Evolutionary conservation across 2,888 invertebrate species (phyloP).

Genomic region (Bellardia bayeri): DNA sequence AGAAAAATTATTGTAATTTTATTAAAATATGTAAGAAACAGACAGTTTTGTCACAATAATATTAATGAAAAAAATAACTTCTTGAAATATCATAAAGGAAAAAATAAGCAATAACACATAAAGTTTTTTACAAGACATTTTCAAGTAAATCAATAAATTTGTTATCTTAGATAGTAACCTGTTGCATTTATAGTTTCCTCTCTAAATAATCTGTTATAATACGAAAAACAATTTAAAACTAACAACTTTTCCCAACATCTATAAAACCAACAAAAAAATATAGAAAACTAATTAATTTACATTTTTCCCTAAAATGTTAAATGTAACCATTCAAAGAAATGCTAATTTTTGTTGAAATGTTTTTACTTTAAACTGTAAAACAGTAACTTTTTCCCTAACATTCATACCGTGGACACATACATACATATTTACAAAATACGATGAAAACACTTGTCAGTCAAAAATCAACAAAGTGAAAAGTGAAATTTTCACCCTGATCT

Average conservation of each 20-base stretch:
- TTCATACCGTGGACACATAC: neutral
- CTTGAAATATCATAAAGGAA: too few species aligned
- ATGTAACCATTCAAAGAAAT: neutral
- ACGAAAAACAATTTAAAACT: too few species aligned
- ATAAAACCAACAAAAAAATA: neutral
- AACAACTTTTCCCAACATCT: neutral
- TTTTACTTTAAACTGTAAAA: neutral
- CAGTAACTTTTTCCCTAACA: neutral
- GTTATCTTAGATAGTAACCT: too few species aligned
- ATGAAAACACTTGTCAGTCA: constrained; percentile 62
- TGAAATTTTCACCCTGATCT: constrained; percentile 46
- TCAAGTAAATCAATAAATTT: too few species aligned
- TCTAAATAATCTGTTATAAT: too few species aligned
- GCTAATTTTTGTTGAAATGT: constrained; percentile 11
- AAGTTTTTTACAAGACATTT: too few species aligned
- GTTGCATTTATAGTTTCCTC: too few species aligned
- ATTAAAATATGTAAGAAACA: too few species aligned
- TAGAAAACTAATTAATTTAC: neutral
- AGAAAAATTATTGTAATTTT: too few species aligned
- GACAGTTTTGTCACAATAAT: too few species aligned
- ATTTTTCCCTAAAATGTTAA: neutral
- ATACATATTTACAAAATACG: neutral
- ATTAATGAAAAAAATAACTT: too few species aligned
- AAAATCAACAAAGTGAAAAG: constrained; percentile 48
- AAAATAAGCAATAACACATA: too few species aligned